Evolutionary conservation across 2,888 invertebrate species (phyloP), one percentile per base, ranked within the genome.

Genomic region (Ceramica pisi): DNA sequence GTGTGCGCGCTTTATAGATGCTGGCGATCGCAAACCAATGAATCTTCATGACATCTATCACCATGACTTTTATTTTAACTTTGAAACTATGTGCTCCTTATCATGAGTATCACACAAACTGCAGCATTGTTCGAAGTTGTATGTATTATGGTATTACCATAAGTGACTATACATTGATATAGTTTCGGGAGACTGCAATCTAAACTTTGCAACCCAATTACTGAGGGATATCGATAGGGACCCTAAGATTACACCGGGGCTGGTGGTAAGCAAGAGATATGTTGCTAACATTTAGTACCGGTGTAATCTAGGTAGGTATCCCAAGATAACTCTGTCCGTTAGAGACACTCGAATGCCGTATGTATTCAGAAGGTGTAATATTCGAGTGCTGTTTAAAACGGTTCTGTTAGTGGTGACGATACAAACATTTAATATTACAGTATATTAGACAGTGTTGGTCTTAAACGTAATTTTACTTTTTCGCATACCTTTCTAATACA

Each of bases 141-240:
- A 19, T 68, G 23, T 5, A 3, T 10, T 7, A 2, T 55, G 53
- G 35, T 14, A 10, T 14, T 14, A 1, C 14, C 19, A n/a, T 48
- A 68, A 56, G 1, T 19, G 26, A 21, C 26, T 68, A 12, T 10
- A 56, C 14, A 21, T 50, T 21, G 69, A 1, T n/a, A 41, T 41
- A 70, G 56, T 23, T 69, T 14, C 19, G 16, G n/a, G 31, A 23
- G 31, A 69, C 23, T 57, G 57, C 23, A 57, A 70, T 70, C 70
- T 57, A 44, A 70, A 69, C 69, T 69, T 57, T 57, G 26, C 41
- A 57, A 57, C 14, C 19, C 14, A 57, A 69, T 70, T 16, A 41
- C 19, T 6, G 41, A 12, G 21, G 16, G 19, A 57, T 41, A 57
- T 69, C 12, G 69, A 56, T 48, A 50, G 56, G 21, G 19, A 41